Evolutionary conservation across 2,113 vertebrate species (phyloP).

Genomic region (Alethe diademata): DNA sequence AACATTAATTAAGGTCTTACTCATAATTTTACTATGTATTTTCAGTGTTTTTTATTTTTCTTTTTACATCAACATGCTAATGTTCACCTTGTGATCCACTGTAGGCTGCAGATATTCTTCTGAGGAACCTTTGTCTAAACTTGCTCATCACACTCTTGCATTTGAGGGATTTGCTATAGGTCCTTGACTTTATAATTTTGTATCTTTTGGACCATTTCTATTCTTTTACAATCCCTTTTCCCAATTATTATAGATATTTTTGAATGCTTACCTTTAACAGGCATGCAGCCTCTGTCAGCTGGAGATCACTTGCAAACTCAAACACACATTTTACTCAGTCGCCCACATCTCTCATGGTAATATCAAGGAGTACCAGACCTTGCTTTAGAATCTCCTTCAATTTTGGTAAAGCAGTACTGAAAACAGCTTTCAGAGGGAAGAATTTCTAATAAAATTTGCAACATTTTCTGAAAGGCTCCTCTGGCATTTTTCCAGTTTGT

Average conservation of each 20-base stretch:
- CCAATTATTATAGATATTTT: background rate
- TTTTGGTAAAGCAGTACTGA: background rate
- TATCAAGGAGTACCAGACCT: background rate
- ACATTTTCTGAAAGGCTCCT: background rate
- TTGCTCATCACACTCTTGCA: background rate
- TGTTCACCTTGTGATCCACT: background rate
- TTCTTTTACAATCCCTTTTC: background rate
- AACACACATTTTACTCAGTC: background rate
- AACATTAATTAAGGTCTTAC: background rate
- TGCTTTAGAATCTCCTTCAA: background rate
- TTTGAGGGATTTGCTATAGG: background rate
- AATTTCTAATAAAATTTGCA: background rate
- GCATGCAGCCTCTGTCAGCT: background rate
- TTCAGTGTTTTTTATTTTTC: background rate
- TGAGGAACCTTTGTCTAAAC: background rate
- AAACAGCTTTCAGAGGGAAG: background rate
- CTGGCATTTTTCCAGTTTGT: background rate
- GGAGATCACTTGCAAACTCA: background rate
- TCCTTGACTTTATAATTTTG: background rate
- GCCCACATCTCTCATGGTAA: background rate
- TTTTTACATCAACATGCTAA: background rate
- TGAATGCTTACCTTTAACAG: background rate
- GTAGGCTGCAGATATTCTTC: background rate
- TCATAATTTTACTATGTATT: background rate
- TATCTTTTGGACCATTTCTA: background rate